These are phyloP conservation scores for Rhinopomastus cyanomelas DNA, from an alignment of 2,113 vertebrate genomes.

Conservation along the genomic window DNA sequence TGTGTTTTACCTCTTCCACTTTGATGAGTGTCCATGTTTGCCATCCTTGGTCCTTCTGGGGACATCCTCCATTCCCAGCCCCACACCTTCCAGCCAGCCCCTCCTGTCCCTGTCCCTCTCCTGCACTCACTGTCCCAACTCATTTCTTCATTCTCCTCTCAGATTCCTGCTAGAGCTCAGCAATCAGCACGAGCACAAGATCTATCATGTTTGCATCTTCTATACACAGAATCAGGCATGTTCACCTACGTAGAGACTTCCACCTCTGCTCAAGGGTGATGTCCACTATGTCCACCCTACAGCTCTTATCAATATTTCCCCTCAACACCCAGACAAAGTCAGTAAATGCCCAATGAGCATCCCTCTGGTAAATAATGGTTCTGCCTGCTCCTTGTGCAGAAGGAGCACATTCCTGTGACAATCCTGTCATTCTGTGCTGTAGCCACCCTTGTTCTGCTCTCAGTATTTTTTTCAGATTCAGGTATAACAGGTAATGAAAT, in stretches of 20 bases:
- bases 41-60: not conserved
- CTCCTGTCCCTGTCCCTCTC: not conserved
- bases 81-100: rapidly evolving
- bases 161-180: not conserved
- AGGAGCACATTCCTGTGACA: not conserved
- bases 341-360: not conserved
- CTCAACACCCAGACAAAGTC: not conserved
- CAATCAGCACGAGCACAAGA: not conserved
- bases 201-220: not conserved
- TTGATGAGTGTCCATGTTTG: not conserved
- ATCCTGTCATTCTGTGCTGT: too few relatives aligned
- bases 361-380: not conserved
- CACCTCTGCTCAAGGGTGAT: not conserved
- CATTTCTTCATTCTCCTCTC: not conserved
- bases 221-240: not conserved
- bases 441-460: not conserved
- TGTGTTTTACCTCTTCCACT: not conserved
- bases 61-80: not conserved
- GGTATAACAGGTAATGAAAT: not conserved
- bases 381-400: not conserved
- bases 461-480: not conserved
- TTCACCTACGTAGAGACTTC: rapidly evolving
- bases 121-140: not conserved
- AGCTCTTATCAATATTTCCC: not conserved
- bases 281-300: not conserved